Evolutionary conservation across 2,888 invertebrate species (phyloP), one percentile per base, ranked within the genome.

Genomic region (Melanotus villosus): DNA sequence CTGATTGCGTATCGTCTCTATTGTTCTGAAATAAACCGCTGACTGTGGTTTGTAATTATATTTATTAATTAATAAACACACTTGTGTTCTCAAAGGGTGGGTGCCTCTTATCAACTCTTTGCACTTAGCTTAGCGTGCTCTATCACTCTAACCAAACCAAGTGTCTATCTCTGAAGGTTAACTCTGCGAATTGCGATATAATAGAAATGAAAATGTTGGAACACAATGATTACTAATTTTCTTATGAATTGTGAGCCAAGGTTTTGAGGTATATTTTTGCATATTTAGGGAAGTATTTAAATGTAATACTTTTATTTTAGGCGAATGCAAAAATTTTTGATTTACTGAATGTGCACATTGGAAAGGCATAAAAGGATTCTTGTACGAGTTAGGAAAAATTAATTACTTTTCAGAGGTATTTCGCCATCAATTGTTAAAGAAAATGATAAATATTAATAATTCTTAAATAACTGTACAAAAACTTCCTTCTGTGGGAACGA

Each of bases 11-110:
- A 47, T 47, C 47, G 10, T 12, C 10, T 5, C 26, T 23, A 2
- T 26, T 23, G 14, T 50, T 23, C 26, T 1, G 1, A 30, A 30
- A 50, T 26, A 26, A 26, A n/a, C 50, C 50, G 26, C 26, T 12
- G 30, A 50, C 12, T 30, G 50, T 6, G 10, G 9, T 21, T 43
- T 10, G 12, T 30, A 50, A 23, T 50, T 50, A 10, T 26, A 30
- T 50, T 50, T 50, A 50, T 26, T 50, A 50, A 50, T 50, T 50
- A 50, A 26, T 50, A 16, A 16, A 18, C 23, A 26, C 50, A 50
- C 50, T 26, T 9, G 14, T 16, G 26, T 30, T 26, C 2, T n/a
- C 50, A 30, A 26, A 26, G 50, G 50, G 1, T 30, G 23, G n/a
- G n/a, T n/a, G n/a, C n/a, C n/a, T 14, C 50, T 50, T 50, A 50